These are phyloP conservation scores for Epinephelus malabaricus DNA, from an alignment of 2,797 vertebrate genomes.

Conservation along the genomic window DNA sequence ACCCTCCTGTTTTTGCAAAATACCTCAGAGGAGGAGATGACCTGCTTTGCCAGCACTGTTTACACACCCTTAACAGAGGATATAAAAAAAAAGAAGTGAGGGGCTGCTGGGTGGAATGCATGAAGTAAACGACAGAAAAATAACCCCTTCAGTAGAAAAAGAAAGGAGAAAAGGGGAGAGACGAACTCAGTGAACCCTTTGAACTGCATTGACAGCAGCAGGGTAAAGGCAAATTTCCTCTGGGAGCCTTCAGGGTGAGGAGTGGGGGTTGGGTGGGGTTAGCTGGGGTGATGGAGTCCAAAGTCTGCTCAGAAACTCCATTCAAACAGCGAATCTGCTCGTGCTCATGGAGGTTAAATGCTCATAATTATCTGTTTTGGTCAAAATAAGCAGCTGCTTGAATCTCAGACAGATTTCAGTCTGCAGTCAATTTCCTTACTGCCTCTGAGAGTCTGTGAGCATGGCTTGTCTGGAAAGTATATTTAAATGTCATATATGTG, in stretches of 20 bases:
- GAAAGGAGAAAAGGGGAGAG: constrained; percentile 63
- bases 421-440: not conserved
- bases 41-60: constrained; percentile 60
- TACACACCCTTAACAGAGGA: constrained; percentile 43
- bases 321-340: constrained; percentile 74
- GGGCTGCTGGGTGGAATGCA: constrained; percentile 78
- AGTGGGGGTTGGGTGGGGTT: constrained; percentile 85
- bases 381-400: not conserved
- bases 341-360: constrained; percentile 45
- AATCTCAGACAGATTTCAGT: not conserved
- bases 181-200: constrained; percentile 82
- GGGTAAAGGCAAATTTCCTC: constrained; percentile 82
- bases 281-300: constrained; percentile 82
- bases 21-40: constrained; percentile 13
- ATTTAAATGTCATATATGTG: not conserved
- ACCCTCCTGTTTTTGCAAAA: not conserved
- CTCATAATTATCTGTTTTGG: constrained; percentile 25
- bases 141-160: constrained; percentile 55
- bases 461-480: not conserved
- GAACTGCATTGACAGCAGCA: constrained; percentile 82
- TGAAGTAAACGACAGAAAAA: constrained; percentile 80
- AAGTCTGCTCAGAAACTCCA: constrained; percentile 68
- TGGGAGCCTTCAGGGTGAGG: constrained; percentile 72
- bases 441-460: not conserved
- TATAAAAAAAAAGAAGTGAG: constrained; percentile 51